Percentiles rank a stretch among this genome's conserved stretches.
These are phyloP conservation scores for Ochotona curzoniae DNA, from an alignment of 2,113 vertebrate species.

Conservation along the genomic window DNA sequence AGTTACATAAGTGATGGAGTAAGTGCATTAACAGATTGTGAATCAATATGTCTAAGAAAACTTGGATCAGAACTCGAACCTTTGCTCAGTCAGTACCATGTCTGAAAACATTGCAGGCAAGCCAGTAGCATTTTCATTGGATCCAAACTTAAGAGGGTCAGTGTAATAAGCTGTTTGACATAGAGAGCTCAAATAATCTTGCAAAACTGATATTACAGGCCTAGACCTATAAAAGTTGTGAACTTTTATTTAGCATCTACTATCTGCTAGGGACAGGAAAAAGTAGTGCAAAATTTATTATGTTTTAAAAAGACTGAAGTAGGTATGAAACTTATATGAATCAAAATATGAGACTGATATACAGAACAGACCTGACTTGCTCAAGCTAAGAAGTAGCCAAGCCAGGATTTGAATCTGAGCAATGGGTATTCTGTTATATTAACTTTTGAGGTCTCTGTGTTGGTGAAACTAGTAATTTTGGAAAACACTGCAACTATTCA, in stretches of 20 bases:
- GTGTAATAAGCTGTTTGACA: slow-evolving; percentile 63
- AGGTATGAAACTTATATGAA: neutral
- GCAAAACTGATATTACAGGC: slow-evolving; percentile 28
- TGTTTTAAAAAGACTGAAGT: neutral
- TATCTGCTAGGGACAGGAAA: neutral
- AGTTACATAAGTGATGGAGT: slow-evolving; percentile 55
- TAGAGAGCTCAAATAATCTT: slow-evolving; percentile 47
- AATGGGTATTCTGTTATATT: neutral
- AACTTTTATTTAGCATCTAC: slow-evolving; percentile 55
- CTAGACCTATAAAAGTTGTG: slow-evolving; percentile 25
- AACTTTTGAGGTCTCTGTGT: neutral
- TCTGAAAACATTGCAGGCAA: slow-evolving; percentile 63
- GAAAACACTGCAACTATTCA: slow-evolving; percentile 13
- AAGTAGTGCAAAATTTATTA: neutral
- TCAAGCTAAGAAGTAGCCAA: neutral
- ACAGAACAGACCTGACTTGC: neutral
- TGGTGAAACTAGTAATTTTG: slow-evolving; percentile 34
- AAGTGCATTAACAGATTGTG: slow-evolving; percentile 53
- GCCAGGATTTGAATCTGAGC: neutral
- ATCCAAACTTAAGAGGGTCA: slow-evolving; percentile 52
- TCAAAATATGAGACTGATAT: neutral
- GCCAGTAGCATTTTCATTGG: slow-evolving; percentile 67
- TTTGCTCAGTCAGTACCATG: slow-evolving; percentile 3
- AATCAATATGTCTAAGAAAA: slow-evolving; percentile 56
- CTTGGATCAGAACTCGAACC: slow-evolving; percentile 14